phyloP scores from a whole-genome alignment of 2,797 vertebrate genomes.

The Argentina silus region DNA sequence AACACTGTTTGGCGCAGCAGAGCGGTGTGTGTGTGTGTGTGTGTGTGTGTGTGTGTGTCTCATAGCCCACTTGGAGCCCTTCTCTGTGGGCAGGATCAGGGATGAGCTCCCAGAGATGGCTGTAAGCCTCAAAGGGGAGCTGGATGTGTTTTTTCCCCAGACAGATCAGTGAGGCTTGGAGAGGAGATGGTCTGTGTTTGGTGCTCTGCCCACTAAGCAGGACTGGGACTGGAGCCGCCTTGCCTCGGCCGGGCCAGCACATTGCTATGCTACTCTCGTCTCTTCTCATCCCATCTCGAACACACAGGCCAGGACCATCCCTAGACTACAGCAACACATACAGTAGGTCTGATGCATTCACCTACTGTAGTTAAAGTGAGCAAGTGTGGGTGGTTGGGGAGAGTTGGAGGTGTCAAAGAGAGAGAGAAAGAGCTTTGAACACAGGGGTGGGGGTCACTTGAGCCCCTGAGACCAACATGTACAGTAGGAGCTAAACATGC shows the following conservation, averaged over 20 bases:
- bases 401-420: too few species aligned
- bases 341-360: too few species aligned
- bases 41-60: constrained; percentile 4
- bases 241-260: not conserved
- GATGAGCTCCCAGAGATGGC: constrained; percentile 21
- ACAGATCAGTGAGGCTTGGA: constrained; percentile 5
- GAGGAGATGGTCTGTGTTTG: not conserved
- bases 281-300: not conserved
- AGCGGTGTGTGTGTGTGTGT: constrained; percentile 1
- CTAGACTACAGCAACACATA: too few species aligned
- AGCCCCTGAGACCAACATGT: not conserved
- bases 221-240: too few species aligned
- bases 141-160: constrained; percentile 26
- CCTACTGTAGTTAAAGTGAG: too few species aligned
- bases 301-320: too few species aligned
- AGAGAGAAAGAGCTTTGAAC: too few species aligned
- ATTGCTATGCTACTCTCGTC: not conserved
- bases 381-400: too few species aligned
- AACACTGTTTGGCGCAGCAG: too few species aligned
- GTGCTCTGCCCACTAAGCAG: not conserved
- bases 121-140: not conserved
- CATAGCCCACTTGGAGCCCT: constrained; percentile 27
- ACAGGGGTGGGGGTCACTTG: not conserved
- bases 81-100: constrained; percentile 39
- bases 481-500: not conserved